Evolutionary conservation across 2,113 vertebrate species (phyloP), one percentile per base, ranked within the genome.

Genomic region (Amphiprion ocellaris): DNA sequence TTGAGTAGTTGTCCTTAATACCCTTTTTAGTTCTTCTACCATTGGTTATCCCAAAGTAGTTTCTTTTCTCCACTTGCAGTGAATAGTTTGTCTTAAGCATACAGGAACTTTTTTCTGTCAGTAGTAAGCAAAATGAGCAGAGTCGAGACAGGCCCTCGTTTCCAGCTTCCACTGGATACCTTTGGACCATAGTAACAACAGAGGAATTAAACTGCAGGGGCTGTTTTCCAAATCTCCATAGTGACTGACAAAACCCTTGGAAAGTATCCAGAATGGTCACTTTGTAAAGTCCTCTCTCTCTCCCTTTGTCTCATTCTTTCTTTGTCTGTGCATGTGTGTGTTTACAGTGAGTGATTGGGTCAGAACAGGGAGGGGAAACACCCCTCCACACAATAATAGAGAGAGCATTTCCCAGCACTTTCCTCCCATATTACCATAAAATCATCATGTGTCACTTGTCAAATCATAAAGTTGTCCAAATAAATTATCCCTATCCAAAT

Each of bases 221-320:
- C 85, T 80, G 6, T 88, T 90, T 88, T 89, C 85, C 85, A 87
- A 69, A 80, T 93, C 86, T 74, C 92, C 85, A 92, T 92, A 62
- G 87, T 68, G 65, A 92, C 91, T 59, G 75, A 82, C 90, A 81
- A 86, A 87, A 87, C 79, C 80, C 64, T 88, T 90, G 89, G 90
- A 93, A 87, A 83, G 73, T 41, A 63, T 91, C 87, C 91, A 91
- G 77, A 81, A 69, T 52, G 80, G 72, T 53, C 81, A 88, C 76
- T 86, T 82, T 83, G 77, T 58, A 87, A 87, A 90, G 56, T 76
- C 76, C 84, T 61, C 69, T 65, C 69, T 69, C 28, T 5, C 30
- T 67, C 63, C 68, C 69, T 88, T 80, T 91, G 79, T 88, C 69
- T 81, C 69, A 37, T 62, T 61, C 39, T 63, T 71, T 77, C 78